These are phyloP conservation scores for Potorous gilbertii DNA, from an alignment of 2,797 vertebrate genomes.

Conservation along the genomic window DNA sequence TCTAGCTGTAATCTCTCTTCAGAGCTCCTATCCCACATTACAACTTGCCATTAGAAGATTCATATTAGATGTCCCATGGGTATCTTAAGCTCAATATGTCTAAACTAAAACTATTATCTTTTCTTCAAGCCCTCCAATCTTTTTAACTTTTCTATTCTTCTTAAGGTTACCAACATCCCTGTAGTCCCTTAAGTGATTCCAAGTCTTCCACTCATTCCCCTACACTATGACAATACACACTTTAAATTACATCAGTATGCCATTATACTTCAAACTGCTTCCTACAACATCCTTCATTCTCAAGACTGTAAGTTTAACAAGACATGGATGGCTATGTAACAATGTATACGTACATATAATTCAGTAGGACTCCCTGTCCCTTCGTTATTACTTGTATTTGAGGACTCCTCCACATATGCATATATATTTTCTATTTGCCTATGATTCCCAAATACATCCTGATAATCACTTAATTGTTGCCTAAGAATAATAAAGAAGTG, in stretches of 20 bases:
- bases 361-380: background rate
- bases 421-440: background rate
- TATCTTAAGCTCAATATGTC: background rate
- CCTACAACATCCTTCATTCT: background rate
- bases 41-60: background rate
- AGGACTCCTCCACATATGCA: background rate
- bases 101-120: background rate
- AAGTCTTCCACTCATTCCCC: background rate
- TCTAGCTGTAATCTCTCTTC: background rate
- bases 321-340: background rate
- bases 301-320: background rate
- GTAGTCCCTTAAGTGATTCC: background rate
- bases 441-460: conserved; percentile 5
- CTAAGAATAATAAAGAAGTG: background rate
- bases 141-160: background rate
- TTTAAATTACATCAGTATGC: background rate
- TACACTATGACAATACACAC: background rate
- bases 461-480: background rate
- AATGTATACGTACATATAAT: background rate
- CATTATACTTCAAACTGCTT: background rate
- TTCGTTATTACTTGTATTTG: background rate
- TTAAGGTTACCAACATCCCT: background rate
- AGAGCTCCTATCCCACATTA: background rate
- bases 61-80: background rate
- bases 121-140: background rate